Percentiles rank a stretch among this genome's conserved stretches.
These are phyloP conservation scores for Myiagra hebetior DNA, from an alignment of 2,113 vertebrate genomes.

Conservation along the genomic window DNA sequence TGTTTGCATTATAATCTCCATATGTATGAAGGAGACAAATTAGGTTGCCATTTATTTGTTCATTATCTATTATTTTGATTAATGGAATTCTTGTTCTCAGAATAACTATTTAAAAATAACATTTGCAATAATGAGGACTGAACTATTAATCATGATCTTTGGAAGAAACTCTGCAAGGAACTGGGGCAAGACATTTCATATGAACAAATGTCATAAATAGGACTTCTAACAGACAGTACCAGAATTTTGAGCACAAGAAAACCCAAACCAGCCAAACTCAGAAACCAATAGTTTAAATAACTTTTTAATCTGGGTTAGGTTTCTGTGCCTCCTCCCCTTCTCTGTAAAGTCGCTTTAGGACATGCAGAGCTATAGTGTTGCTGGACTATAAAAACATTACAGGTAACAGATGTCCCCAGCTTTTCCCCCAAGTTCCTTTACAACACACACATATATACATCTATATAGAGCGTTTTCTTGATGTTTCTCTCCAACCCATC, in stretches of 20 bases:
- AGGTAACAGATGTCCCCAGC: not conserved
- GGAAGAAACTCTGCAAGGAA: slow-evolving; percentile 47
- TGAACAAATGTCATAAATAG: slow-evolving; percentile 45
- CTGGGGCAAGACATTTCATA: not conserved
- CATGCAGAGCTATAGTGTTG: not conserved
- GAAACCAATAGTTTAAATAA: not conserved
- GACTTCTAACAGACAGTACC: not conserved
- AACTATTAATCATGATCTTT: slow-evolving; percentile 67
- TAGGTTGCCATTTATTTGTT: slow-evolving; percentile 82
- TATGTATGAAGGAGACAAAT: slow-evolving; percentile 81
- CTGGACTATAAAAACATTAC: not conserved
- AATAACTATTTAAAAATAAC: slow-evolving; percentile 70
- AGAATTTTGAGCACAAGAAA: not conserved
- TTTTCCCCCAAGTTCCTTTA: not conserved
- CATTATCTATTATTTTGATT: slow-evolving; percentile 86
- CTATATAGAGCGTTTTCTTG: not conserved
- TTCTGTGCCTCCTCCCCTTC: not conserved
- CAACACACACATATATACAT: not conserved
- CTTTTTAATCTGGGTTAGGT: not conserved
- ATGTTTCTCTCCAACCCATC: not conserved
- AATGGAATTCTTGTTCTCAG: slow-evolving; percentile 78
- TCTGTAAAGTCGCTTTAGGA: not conserved
- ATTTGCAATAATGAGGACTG: slow-evolving; percentile 70
- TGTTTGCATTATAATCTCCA: slow-evolving; percentile 64
- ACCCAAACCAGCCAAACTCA: not conserved